Base-by-base conservation (phyloP, 2,797 vertebrate genomes). In the Phoebastria nigripes region DNA sequence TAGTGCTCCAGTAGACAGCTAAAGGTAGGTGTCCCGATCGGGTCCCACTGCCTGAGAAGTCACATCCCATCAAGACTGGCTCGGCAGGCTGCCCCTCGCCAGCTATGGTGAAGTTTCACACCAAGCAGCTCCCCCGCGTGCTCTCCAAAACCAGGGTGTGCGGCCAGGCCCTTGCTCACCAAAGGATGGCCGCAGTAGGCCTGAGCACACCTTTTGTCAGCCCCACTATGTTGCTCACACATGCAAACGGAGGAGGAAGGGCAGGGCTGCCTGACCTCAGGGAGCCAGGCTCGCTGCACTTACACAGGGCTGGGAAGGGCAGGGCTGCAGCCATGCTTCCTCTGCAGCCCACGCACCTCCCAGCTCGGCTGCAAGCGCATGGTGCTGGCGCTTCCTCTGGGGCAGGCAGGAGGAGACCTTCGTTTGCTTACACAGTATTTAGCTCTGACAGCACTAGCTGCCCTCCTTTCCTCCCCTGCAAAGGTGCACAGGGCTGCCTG, bases 281-380 rank as follows among this genome's bases (percentile, higher is more conserved):
- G 37, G 59, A 67, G n/a, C 46, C 1, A 1, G 52, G 26, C 76
- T 73, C 1, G 0, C 41, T 33, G 52, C 29, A 2, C 14, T 52
- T 6, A 7, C 0, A 1, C 12, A 21, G n/a, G 37, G 21, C 39
- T 63, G 76, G 21, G 46, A 25, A 37, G 28, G 42, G 39, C 42
- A 52, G 62, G 39, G 46, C 65, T 55, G n/a, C 6, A 35, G 25
- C 22, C 33, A 13, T 2, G 2, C 26, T 73, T 52, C 42, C n/a
- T 56, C 29, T 2, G 28, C 61, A 41, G 55, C 55, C 66, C 44
- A 9, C 5, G 1, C 49, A 31, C 35, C 5, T 13, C 25, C 29
- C 1, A 0, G 12, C 61, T 35, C 2, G 1, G 35, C 76, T 54
- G 44, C 33, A 20, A 54, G 65, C 1, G 2, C 26, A 8, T 2